phyloP scores from a whole-genome alignment of 2,888 invertebrate species.

The Nowickia ferox region DNA sequence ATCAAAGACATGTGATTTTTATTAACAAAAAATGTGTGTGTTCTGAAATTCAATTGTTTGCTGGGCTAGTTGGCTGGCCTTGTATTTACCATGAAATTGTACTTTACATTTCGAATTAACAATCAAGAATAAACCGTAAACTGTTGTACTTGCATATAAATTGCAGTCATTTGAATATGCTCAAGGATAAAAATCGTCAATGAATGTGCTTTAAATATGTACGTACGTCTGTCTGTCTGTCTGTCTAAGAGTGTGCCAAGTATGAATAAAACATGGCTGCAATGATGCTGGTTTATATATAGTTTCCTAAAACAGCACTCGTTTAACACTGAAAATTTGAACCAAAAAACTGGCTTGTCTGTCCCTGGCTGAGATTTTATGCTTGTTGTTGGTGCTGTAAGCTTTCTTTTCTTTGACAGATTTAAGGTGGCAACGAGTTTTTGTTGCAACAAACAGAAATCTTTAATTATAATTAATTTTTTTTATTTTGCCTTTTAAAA shows the following conservation, averaged over 20 bases:
- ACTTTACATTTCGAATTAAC: constrained; percentile 67
- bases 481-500: neutral
- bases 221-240: neutral
- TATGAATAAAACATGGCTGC: constrained; percentile 37
- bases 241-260: neutral
- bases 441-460: neutral
- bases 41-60: neutral
- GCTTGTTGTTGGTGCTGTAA: neutral
- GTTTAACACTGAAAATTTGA: constrained; percentile 5
- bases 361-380: constrained; percentile 44
- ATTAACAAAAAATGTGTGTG: neutral
- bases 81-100: constrained; percentile 21
- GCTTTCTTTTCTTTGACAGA: neutral
- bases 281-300: constrained; percentile 42
- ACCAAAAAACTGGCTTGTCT: constrained; percentile 28
- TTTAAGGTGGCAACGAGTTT: neutral
- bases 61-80: constrained; percentile 6
- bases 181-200: constrained; percentile 72
- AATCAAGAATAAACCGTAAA: constrained; percentile 67
- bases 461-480: constrained; percentile 33
- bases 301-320: constrained; percentile 21
- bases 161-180: constrained; percentile 75
- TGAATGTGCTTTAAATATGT: constrained; percentile 44
- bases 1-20: too few species aligned
- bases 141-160: constrained; percentile 73